A percentile compares a stretch with the other conserved stretches of the same genome.
Evolutionary conservation across 2,888 invertebrate species (phyloP).

Genomic region (Nycteola revayana): DNA sequence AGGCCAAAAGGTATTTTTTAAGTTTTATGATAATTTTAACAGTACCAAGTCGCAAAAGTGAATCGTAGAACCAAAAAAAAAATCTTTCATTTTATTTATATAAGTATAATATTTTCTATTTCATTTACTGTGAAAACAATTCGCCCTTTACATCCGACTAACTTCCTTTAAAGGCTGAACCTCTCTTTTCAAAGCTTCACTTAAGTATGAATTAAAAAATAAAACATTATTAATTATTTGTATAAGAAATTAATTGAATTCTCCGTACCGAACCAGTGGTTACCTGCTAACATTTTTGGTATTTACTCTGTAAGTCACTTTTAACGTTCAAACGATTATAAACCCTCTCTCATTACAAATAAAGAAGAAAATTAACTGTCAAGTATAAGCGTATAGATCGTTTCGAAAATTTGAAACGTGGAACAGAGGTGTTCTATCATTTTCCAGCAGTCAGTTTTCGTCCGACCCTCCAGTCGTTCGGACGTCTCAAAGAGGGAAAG

Average conservation of each 20-base stretch:
- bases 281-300: slow-evolving; percentile 53
- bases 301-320: slow-evolving; percentile 11
- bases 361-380: slow-evolving; percentile 13
- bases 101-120: too few species aligned
- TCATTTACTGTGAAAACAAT: too few species aligned
- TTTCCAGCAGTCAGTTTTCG: slow-evolving; percentile 52
- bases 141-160: too few species aligned
- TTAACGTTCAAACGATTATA: not conserved
- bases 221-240: slow-evolving; percentile 41
- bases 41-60: too few species aligned
- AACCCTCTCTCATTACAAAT: fast-evolving
- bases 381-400: slow-evolving; percentile 34
- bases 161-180: not conserved
- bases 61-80: too few species aligned
- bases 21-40: too few species aligned
- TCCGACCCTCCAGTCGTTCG: slow-evolving; percentile 26
- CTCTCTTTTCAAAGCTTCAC: slow-evolving; percentile 2
- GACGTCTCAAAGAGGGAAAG: slow-evolving; percentile 30
- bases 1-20: too few species aligned
- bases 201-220: slow-evolving; percentile 46
- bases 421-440: slow-evolving; percentile 57
- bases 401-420: slow-evolving; percentile 34
- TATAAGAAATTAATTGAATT: slow-evolving; percentile 41
- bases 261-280: slow-evolving; percentile 37
- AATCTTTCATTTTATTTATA: too few species aligned